These are phyloP conservation scores for Cotesia vestalis DNA, from an alignment of 1,140 invertebrate species.

Conservation along the genomic window DNA sequence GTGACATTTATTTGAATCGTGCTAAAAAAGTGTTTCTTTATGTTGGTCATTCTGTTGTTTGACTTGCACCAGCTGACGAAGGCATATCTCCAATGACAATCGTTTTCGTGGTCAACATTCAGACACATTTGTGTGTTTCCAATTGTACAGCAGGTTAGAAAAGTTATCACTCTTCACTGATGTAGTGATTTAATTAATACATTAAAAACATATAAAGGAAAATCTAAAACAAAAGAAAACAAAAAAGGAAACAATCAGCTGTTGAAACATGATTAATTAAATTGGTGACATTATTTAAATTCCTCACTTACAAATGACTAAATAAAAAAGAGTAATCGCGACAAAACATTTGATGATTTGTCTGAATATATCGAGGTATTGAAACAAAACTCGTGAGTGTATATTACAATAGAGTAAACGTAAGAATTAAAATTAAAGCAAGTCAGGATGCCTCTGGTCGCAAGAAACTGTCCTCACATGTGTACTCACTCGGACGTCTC, in stretches of 20 bases:
- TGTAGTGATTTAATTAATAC: background rate
- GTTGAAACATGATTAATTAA: background rate
- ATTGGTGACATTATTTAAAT: background rate
- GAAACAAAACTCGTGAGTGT: background rate
- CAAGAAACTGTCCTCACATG: conserved; percentile 57
- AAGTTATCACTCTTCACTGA: background rate
- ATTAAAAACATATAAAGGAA: background rate
- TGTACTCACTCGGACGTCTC: conserved; percentile 52
- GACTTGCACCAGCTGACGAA: conserved; percentile 26
- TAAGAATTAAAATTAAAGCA: conserved; percentile 24
- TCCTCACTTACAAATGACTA: too few species aligned
- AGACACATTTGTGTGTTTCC: conserved; percentile 24
- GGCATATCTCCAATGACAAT: conserved; percentile 52
- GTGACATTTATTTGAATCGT: background rate
- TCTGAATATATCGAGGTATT: too few species aligned
- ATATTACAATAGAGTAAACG: conserved; percentile 17
- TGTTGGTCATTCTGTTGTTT: conserved; percentile 8
- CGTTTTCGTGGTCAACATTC: conserved; percentile 49
- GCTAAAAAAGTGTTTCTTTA: background rate
- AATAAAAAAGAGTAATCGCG: too few species aligned
- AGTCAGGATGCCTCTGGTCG: conserved; percentile 55
- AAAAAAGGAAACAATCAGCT: background rate
- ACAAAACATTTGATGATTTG: too few species aligned
- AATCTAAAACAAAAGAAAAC: conserved; percentile 27
- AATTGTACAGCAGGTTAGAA: conserved; percentile 50